phyloP scores from a whole-genome alignment of 2,113 vertebrate genomes.

The Cynoglossus semilaevis region DNA sequence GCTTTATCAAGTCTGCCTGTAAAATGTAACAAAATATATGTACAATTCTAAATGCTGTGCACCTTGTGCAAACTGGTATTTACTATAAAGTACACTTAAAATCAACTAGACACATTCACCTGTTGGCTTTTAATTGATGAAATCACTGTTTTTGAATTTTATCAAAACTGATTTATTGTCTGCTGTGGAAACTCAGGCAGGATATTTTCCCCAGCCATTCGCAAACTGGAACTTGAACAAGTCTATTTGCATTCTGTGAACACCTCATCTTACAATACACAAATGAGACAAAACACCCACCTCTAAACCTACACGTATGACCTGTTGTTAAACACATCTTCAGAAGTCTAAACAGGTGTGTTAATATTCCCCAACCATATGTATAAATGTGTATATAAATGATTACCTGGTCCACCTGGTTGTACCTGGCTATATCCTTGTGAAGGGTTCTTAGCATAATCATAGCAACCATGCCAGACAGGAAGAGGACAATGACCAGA shows the following conservation, averaged over 20 bases:
- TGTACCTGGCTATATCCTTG: constrained; percentile 98
- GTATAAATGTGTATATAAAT: too few species aligned
- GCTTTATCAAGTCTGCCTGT: constrained; percentile 79
- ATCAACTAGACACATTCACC: too few species aligned
- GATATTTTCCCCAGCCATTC: neutral
- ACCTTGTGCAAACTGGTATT: constrained; percentile 4
- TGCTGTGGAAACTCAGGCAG: too few species aligned
- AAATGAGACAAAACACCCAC: neutral
- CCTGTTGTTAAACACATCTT: neutral
- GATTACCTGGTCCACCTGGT: constrained; percentile 90
- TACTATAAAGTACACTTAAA: neutral
- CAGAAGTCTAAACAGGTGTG: neutral
- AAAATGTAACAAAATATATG: constrained; percentile 70
- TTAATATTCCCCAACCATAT: neutral
- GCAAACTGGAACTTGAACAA: neutral
- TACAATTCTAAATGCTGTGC: constrained; percentile 13
- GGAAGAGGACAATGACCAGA: constrained; percentile 96
- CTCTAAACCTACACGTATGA: neutral
- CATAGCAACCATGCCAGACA: constrained; percentile 99
- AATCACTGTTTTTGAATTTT: too few species aligned
- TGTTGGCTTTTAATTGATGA: too few species aligned
- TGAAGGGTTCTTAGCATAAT: constrained; percentile 97
- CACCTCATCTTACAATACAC: neutral
- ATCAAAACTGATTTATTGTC: too few species aligned
- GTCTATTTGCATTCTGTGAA: neutral